Conservation (phyloP, 2,797 vertebrate species). For the Anas bernieri region DNA sequence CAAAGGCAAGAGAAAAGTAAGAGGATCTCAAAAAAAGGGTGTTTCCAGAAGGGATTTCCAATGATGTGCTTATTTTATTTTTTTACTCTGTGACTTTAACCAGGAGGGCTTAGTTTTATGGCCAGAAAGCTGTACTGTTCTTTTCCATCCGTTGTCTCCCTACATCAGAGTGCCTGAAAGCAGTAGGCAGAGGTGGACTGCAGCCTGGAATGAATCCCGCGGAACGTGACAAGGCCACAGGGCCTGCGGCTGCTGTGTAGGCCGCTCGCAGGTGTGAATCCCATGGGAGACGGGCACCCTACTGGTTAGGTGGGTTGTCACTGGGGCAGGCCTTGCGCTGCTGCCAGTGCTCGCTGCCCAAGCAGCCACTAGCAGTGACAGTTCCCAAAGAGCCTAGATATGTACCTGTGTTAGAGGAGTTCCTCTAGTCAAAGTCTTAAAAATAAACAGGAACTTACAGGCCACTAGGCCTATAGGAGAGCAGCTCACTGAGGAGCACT, state of each 20-base stretch:
- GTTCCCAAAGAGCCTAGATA: neutral
- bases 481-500: neutral
- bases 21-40: neutral
- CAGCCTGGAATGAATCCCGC: neutral
- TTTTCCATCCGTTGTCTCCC: neutral
- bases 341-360: neutral
- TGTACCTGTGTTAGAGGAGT: neutral
- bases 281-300: neutral
- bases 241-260: neutral
- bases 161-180: neutral
- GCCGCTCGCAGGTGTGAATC: neutral
- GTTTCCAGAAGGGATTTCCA: neutral
- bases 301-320: accelerated
- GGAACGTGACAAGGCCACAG: neutral
- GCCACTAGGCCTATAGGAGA: neutral
- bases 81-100: neutral
- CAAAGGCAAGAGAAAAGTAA: neutral
- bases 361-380: neutral
- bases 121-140: neutral
- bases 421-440: too few relatives aligned
- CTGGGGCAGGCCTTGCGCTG: neutral
- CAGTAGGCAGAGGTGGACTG: neutral
- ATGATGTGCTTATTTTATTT: neutral
- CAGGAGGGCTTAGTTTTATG: neutral
- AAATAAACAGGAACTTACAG: neutral